Percentiles rank a stretch among this genome's conserved stretches.
Conservation (phyloP, 2,888 invertebrate species). For the Sericinus montela region DNA sequence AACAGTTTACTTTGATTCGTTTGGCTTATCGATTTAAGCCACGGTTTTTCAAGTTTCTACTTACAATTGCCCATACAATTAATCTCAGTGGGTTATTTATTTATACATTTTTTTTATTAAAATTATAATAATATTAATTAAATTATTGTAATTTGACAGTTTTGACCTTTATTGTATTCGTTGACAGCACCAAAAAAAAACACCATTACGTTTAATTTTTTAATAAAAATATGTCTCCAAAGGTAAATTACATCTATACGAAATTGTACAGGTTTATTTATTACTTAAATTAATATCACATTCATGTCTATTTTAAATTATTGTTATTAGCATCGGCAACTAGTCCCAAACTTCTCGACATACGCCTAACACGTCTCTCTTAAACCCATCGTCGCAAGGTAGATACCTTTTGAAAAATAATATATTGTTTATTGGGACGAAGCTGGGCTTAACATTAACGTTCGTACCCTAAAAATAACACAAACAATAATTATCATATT, state of each 20-base stretch:
- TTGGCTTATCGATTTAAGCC: no score
- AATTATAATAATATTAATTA: background rate
- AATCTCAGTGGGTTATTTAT: slow-evolving; percentile 6
- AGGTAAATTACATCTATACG: no score
- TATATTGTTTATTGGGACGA: slow-evolving; percentile 53
- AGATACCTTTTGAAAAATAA: slow-evolving; percentile 45
- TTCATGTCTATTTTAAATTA: background rate
- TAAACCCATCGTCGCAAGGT: slow-evolving; percentile 55
- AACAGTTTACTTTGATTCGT: background rate
- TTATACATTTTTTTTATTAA: background rate
- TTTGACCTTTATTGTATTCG: background rate
- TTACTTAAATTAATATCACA: slow-evolving; percentile 14
- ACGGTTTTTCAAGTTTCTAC: background rate
- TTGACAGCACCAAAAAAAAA: background rate
- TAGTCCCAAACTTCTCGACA: slow-evolving; percentile 66
- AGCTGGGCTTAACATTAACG: slow-evolving; percentile 38
- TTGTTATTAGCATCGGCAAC: slow-evolving; percentile 1
- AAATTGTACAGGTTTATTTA: no score
- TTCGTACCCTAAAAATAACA: slow-evolving; percentile 39
- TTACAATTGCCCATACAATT: slow-evolving; percentile 2
- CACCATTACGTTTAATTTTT: background rate
- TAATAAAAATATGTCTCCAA: background rate
- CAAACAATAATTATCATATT: no score
- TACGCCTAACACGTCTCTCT: slow-evolving; percentile 54
- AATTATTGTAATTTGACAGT: slow-evolving; percentile 10